phyloP scores from a whole-genome alignment of 2,113 vertebrate species.

The Amphiprion ocellaris region DNA sequence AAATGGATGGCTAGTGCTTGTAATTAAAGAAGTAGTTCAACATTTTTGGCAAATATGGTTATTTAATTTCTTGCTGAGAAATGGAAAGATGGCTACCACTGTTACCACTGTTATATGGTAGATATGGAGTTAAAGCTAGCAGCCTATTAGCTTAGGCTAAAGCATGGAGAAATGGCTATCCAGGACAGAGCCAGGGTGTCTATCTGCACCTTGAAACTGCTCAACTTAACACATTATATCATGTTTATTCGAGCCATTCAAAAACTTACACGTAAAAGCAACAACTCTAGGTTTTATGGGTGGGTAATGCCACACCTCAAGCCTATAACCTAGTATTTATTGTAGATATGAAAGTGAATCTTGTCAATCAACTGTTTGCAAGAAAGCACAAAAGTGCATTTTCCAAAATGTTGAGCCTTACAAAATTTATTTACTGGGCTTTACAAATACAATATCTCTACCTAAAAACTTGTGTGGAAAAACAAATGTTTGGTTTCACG shows the following conservation, averaged over 20 bases:
- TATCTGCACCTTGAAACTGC: neutral
- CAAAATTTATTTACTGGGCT: neutral
- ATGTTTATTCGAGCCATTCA: neutral
- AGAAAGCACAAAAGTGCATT: neutral
- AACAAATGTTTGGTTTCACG: constrained; percentile 7
- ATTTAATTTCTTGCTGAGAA: no score
- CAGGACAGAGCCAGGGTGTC: no score
- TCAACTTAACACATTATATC: neutral
- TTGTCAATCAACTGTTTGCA: neutral
- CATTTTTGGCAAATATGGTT: no score
- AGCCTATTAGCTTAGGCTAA: neutral
- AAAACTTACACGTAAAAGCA: neutral
- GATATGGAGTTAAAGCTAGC: neutral
- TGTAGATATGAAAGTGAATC: no score
- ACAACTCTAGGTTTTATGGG: neutral
- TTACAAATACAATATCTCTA: neutral
- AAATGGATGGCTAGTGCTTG: neutral
- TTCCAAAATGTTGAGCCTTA: neutral
- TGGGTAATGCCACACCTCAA: neutral
- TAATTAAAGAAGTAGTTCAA: no score
- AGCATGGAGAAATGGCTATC: no score
- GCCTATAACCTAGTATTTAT: constrained; percentile 6
- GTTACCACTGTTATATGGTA: no score
- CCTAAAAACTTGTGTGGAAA: neutral
- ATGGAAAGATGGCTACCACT: no score